Conservation (phyloP, 1,140 invertebrate species). For the Hestina assimilis region DNA sequence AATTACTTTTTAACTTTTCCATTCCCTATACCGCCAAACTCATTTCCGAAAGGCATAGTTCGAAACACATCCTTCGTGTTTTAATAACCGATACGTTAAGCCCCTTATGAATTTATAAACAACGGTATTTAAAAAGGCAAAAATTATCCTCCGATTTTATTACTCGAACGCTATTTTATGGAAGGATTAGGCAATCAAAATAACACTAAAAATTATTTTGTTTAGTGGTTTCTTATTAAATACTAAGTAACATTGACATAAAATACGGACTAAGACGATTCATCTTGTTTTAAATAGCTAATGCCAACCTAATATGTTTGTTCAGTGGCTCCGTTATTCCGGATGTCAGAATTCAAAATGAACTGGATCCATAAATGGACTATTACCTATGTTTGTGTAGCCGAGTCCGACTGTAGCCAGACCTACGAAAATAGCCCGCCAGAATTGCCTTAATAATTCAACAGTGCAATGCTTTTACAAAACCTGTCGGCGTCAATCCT, state of each 20-base stretch:
- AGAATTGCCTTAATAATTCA: constrained; percentile 75
- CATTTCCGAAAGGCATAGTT: constrained; percentile 67
- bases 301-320: constrained; percentile 36
- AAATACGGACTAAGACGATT: neutral
- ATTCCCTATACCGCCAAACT: constrained; percentile 60
- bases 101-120: constrained; percentile 31
- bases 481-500: constrained; percentile 76
- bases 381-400: constrained; percentile 54
- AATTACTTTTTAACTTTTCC: constrained; percentile 73
- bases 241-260: neutral
- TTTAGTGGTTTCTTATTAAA: too few relatives aligned
- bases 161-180: too few relatives aligned
- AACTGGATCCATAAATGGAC: constrained; percentile 61
- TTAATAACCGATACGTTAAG: constrained; percentile 51
- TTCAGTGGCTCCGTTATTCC: constrained; percentile 55
- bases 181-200: too few relatives aligned
- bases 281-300: constrained; percentile 34
- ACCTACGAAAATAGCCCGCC: constrained; percentile 71
- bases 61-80: constrained; percentile 55
- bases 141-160: too few relatives aligned
- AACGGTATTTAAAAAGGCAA: constrained; percentile 10
- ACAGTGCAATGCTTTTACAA: constrained; percentile 78
- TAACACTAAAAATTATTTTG: too few relatives aligned
- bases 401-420: constrained; percentile 33
- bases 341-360: constrained; percentile 73